Evolutionary conservation across 2,888 invertebrate species (phyloP).

Genomic region (Tinea pellionella): DNA sequence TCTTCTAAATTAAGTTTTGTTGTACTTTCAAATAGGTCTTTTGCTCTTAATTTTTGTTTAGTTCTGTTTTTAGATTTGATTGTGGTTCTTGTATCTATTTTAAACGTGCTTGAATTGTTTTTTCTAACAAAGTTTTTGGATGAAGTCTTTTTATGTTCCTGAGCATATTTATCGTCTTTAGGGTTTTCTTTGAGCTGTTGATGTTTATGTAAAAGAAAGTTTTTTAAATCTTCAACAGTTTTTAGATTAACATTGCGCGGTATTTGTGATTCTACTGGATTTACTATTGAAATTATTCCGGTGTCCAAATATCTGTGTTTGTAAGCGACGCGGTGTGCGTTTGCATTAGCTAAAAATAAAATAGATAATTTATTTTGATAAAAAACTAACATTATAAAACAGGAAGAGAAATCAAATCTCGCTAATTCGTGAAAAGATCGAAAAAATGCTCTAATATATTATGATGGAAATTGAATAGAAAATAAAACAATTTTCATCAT

Average conservation of each 20-base stretch:
- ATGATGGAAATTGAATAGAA: no score
- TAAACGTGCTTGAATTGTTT: not conserved
- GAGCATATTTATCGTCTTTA: no score
- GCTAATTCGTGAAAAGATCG: no score
- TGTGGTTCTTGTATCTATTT: slow-evolving; percentile 12
- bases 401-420: no score
- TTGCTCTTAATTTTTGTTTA: slow-evolving; percentile 14
- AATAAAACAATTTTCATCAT: no score
- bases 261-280: slow-evolving; percentile 48
- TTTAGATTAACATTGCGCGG: slow-evolving; percentile 34
- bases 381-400: no score
- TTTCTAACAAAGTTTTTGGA: no score
- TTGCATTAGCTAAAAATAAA: not conserved
- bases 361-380: no score
- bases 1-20: not conserved
- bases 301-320: not conserved
- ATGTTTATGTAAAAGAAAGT: slow-evolving; percentile 20
- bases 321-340: not conserved
- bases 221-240: slow-evolving; percentile 40
- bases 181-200: no score
- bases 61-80: slow-evolving; percentile 22
- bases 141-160: no score
- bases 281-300: slow-evolving; percentile 42
- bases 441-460: no score
- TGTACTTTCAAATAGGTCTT: slow-evolving; percentile 10